These are phyloP conservation scores for Montipora capricornis DNA, from an alignment of 64 coral and sea anemone genomes.

Conservation along the genomic window DNA sequence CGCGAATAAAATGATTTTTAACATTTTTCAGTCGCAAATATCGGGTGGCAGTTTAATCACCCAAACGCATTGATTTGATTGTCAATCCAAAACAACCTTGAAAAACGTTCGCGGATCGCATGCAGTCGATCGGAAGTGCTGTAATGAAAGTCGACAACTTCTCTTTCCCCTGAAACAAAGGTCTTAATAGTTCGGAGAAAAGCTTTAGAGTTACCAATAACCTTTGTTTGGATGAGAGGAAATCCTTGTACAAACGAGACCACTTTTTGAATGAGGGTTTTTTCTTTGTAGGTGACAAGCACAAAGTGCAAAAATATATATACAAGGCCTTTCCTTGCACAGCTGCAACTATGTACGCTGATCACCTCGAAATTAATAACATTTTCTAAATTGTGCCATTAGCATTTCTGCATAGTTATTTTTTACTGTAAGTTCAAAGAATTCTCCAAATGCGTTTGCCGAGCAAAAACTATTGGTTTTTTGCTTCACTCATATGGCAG, in stretches of 20 bases:
- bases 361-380: constrained; percentile 85
- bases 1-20: constrained; percentile 90
- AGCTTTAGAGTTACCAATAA: constrained; percentile 70
- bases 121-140: constrained; percentile 23
- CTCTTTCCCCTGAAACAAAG: constrained; percentile 27
- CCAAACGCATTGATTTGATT: constrained; percentile 51
- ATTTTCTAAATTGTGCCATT: constrained; percentile 94
- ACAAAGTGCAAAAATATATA: constrained; percentile 58
- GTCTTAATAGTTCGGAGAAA: constrained; percentile 57
- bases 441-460: constrained; percentile 53
- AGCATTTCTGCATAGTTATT: constrained; percentile 81
- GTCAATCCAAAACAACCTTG: constrained; percentile 40
- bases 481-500: not conserved
- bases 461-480: not conserved
- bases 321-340: not conserved
- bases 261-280: constrained; percentile 37
- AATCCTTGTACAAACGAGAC: constrained; percentile 69
- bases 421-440: constrained; percentile 58
- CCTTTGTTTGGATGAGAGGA: constrained; percentile 35
- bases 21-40: constrained; percentile 85
- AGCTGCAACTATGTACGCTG: constrained; percentile 50
- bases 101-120: constrained; percentile 53
- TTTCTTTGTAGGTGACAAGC: constrained; percentile 27
- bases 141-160: constrained; percentile 47
- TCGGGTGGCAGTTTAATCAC: constrained; percentile 70